Evolutionary conservation across 2,113 vertebrate species (phyloP).

Genomic region (Apodemus speciosus): DNA sequence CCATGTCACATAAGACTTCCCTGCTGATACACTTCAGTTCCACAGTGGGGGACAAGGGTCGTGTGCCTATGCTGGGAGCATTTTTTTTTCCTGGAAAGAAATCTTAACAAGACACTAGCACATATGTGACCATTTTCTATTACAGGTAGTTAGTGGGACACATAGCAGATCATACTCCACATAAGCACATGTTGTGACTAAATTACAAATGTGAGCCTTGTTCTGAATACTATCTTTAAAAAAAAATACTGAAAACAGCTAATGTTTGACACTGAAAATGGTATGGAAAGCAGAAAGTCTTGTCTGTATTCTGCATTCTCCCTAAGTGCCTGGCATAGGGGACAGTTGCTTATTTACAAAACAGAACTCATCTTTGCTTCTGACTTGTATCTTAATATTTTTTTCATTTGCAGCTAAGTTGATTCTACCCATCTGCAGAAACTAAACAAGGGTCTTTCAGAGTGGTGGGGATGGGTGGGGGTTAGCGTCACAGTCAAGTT

Average conservation of each 20-base stretch:
- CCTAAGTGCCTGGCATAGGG: background rate
- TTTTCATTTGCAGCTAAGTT: background rate
- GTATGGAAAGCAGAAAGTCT: background rate
- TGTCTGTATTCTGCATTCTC: background rate
- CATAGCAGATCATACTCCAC: background rate
- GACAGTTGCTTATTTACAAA: background rate
- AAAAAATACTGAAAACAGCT: background rate
- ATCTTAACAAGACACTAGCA: background rate
- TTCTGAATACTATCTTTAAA: background rate
- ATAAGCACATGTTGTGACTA: background rate
- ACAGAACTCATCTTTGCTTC: background rate
- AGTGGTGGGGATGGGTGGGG: background rate
- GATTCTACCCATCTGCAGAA: background rate
- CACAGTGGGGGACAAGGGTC: too few relatives aligned
- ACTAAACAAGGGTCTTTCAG: background rate
- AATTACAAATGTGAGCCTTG: background rate
- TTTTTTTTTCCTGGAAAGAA: background rate
- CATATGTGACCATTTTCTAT: background rate
- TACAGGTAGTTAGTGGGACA: background rate
- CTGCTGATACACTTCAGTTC: background rate
- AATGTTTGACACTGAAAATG: background rate
- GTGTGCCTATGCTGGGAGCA: background rate
- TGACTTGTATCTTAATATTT: background rate
- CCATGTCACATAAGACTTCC: background rate
- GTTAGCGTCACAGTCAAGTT: background rate